phyloP scores from a whole-genome alignment of 2,797 vertebrate genomes.

The Fratercula arctica region DNA sequence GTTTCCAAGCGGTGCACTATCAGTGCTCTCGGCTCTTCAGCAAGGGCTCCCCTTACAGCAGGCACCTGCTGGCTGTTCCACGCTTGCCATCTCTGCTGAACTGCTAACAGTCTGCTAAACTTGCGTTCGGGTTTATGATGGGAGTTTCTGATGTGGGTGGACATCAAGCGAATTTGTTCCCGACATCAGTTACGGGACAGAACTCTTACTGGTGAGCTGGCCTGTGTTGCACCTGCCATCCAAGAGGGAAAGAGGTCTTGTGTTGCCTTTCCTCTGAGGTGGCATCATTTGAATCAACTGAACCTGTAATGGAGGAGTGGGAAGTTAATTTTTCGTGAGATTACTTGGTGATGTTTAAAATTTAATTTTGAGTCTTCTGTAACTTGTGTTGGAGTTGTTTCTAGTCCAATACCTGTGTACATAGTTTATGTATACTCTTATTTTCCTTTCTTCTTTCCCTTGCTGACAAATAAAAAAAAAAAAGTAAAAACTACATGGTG shows the following conservation, averaged over 20 bases:
- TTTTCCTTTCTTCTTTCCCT: background rate
- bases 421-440: background rate
- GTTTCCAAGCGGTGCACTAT: background rate
- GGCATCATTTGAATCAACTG: background rate
- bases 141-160: background rate
- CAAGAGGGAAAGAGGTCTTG: accelerated
- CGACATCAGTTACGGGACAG: accelerated
- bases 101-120: background rate
- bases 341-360: background rate
- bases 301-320: background rate
- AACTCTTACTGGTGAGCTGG: background rate
- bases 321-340: background rate
- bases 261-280: background rate
- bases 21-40: accelerated
- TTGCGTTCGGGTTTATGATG: accelerated
- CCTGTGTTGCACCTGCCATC: background rate
- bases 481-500: background rate
- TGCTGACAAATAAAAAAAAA: constrained; percentile 36
- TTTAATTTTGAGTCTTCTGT: background rate
- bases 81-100: background rate
- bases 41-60: accelerated
- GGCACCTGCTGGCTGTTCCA: background rate
- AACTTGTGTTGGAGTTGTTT: background rate
- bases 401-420: background rate
- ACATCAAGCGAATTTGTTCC: background rate